Percentiles rank a stretch among this genome's conserved stretches.
These are phyloP conservation scores for Noctua janthina DNA, from an alignment of 2,888 invertebrate genomes.

Conservation along the genomic window DNA sequence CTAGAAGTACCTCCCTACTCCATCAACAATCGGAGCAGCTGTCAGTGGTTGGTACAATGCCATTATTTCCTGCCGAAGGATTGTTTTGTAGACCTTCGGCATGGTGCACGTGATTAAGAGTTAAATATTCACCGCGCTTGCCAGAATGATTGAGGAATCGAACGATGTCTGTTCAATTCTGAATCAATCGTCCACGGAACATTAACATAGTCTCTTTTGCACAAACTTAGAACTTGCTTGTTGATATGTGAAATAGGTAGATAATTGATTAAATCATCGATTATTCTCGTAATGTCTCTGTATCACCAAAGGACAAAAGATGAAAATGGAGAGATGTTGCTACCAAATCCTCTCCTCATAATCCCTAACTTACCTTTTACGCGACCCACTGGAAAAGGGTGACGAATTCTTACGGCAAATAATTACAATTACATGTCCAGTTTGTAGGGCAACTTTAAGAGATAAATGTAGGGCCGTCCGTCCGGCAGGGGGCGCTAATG, in stretches of 20 bases:
- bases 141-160: constrained; percentile 52
- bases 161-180: constrained; percentile 21
- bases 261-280: not conserved
- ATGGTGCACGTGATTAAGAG: constrained; percentile 34
- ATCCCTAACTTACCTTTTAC: constrained; percentile 10
- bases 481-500: constrained; percentile 55
- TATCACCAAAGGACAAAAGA: not conserved
- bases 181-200: constrained; percentile 8
- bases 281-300: not conserved
- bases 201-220: not conserved
- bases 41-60: constrained; percentile 50
- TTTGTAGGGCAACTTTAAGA: constrained; percentile 47
- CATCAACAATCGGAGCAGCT: constrained; percentile 38
- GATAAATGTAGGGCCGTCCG: constrained; percentile 34
- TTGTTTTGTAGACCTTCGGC: constrained; percentile 33
- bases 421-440: constrained; percentile 52
- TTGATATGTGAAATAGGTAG: not conserved
- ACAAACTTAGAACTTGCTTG: not conserved
- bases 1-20: not conserved
- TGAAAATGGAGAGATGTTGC: not conserved
- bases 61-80: constrained; percentile 54
- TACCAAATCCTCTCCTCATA: not conserved
- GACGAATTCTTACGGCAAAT: constrained; percentile 23
- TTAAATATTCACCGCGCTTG: constrained; percentile 56
- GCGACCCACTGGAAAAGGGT: constrained; percentile 19